Conservation (phyloP, 2,888 invertebrate genomes). For the Carabus problematicus region DNA sequence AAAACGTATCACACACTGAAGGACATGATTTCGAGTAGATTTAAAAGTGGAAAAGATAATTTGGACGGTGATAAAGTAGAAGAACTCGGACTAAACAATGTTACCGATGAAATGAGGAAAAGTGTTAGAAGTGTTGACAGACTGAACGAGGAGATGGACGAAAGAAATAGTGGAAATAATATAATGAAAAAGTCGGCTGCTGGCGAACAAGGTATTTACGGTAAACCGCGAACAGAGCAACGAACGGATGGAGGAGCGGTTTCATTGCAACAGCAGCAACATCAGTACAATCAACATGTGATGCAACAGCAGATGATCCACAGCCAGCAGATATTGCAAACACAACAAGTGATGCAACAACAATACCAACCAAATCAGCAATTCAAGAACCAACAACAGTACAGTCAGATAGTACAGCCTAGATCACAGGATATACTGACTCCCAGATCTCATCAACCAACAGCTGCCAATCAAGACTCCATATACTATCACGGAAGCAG, state of each 20-base stretch:
- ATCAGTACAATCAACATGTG: constrained; percentile 57
- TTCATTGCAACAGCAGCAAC: constrained; percentile 49
- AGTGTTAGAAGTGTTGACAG: constrained; percentile 50
- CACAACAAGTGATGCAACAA: constrained; percentile 38
- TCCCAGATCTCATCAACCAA: constrained; percentile 52
- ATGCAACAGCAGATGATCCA: constrained; percentile 62
- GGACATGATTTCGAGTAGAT: constrained; percentile 83
- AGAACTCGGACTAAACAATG: constrained; percentile 67
- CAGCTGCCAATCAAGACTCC: constrained; percentile 49
- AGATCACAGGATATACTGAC: constrained; percentile 67
- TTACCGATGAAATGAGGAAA: constrained; percentile 65
- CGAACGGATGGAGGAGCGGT: constrained; percentile 54
- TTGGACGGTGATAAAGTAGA: constrained; percentile 66
- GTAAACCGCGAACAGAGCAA: constrained; percentile 65
- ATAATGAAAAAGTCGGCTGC: constrained; percentile 58
- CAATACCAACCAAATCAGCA: constrained; percentile 63
- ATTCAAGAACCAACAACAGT: constrained; percentile 57
- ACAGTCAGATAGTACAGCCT: constrained; percentile 56
- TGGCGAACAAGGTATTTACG: constrained; percentile 67
- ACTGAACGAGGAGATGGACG: constrained; percentile 60
- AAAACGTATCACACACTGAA: constrained; percentile 84
- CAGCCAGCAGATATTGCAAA: constrained; percentile 49
- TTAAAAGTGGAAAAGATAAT: constrained; percentile 69
- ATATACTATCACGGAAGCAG: constrained; percentile 53
- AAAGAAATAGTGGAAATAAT: constrained; percentile 52